Conservation (phyloP, 2,888 invertebrate species). For the Pheosia tremula region DNA sequence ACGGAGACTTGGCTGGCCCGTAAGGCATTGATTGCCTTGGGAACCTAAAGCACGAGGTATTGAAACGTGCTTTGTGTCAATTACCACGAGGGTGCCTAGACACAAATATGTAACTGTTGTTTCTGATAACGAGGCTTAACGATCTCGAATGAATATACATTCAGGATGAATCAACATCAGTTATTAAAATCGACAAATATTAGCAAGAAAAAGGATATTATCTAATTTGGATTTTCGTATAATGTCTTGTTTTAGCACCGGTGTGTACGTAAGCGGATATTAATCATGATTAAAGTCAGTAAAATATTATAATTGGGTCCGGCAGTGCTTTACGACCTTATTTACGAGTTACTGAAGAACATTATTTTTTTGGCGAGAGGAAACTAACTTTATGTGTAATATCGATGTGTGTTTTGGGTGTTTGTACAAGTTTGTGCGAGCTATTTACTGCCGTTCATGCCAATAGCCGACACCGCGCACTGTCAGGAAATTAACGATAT, state of each 20-base stretch:
- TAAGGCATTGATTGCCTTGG: conserved; percentile 58
- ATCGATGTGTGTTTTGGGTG: conserved; percentile 63
- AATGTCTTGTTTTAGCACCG: conserved; percentile 47
- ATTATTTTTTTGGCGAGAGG: conserved; percentile 59
- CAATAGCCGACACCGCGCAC: conserved; percentile 45
- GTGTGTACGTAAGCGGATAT: conserved; percentile 52
- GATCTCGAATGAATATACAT: conserved; percentile 31
- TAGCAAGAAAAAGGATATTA: conserved; percentile 24
- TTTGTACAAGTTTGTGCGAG: conserved; percentile 54
- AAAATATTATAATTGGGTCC: conserved; percentile 71
- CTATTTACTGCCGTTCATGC: conserved; percentile 59
- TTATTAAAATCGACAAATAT: conserved; percentile 2
- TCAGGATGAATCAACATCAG: neutral
- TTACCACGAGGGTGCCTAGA: conserved; percentile 45
- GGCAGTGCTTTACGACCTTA: conserved; percentile 67
- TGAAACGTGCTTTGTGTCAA: conserved; percentile 42
- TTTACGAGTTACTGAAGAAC: conserved; percentile 64
- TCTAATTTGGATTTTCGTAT: conserved; percentile 35
- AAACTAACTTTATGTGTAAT: conserved; percentile 58
- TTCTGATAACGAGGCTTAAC: conserved; percentile 37
- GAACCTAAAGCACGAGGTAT: conserved; percentile 49
- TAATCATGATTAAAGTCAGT: conserved; percentile 71
- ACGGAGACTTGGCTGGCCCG: conserved; percentile 50
- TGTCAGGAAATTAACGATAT: conserved; percentile 52
- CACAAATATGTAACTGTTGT: conserved; percentile 50